Conservation (phyloP, 2,888 invertebrate genomes). For the Dysmachus trigonus region DNA sequence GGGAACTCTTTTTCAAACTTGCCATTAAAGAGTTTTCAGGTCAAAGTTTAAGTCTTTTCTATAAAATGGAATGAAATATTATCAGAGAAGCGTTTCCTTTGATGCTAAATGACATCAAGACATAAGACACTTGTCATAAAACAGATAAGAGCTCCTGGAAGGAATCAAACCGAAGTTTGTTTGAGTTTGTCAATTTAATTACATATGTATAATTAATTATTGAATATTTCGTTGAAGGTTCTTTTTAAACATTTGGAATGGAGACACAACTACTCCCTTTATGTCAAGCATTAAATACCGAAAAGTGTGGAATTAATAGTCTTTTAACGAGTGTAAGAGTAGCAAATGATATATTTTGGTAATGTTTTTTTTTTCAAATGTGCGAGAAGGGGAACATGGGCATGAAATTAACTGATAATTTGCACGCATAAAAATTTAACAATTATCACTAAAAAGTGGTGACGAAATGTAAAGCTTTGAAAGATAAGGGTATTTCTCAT, state of each 20-base stretch:
- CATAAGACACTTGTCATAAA: not conserved
- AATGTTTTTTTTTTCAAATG: too few species aligned
- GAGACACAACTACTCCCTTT: not conserved
- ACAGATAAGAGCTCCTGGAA: not conserved
- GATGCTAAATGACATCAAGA: not conserved
- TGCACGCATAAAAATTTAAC: too few species aligned
- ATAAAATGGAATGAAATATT: not conserved
- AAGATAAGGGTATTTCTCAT: too few species aligned
- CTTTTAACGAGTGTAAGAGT: too few species aligned
- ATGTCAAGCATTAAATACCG: not conserved
- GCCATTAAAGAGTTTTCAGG: not conserved
- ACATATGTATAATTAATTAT: not conserved
- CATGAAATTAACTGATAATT: too few species aligned
- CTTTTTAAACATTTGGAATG: not conserved
- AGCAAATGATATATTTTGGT: too few species aligned
- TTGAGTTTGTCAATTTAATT: not conserved
- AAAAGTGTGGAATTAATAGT: not conserved
- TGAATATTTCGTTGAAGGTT: not conserved
- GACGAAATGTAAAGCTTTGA: too few species aligned
- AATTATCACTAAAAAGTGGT: too few species aligned
- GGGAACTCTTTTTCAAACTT: not conserved
- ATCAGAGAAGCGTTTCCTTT: not conserved
- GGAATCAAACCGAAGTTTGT: not conserved
- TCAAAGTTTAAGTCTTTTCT: not conserved
- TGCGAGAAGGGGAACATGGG: too few species aligned